These are phyloP conservation scores for Drosophila melanosoma DNA, from an alignment of 2,888 invertebrate species.

Conservation along the genomic window DNA sequence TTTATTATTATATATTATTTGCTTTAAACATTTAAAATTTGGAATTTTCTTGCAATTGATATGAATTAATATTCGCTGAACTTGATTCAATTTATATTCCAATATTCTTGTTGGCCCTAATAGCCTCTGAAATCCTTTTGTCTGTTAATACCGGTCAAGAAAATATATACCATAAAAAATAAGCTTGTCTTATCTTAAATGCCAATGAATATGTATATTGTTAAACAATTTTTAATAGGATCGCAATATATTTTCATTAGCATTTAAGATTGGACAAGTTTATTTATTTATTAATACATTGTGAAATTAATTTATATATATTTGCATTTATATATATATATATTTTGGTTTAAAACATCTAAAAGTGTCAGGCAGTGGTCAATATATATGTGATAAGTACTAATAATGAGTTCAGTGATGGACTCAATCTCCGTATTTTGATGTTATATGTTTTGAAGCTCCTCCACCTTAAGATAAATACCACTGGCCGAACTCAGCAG, in stretches of 20 bases:
- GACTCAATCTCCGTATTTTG: neutral
- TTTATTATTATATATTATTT: too few species aligned
- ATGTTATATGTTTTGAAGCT: slow-evolving; percentile 23
- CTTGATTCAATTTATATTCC: too few species aligned
- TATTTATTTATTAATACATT: neutral
- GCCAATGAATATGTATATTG: too few species aligned
- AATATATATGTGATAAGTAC: slow-evolving; percentile 1
- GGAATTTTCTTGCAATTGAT: too few species aligned
- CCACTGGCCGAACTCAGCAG: slow-evolving; percentile 47
- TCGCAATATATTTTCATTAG: neutral
- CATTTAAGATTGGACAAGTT: neutral
- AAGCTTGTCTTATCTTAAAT: too few species aligned
- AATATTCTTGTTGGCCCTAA: neutral
- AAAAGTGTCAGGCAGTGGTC: slow-evolving; percentile 21
- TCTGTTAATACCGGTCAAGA: neutral
- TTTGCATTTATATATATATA: neutral
- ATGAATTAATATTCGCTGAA: too few species aligned
- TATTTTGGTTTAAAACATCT: neutral
- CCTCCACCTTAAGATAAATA: slow-evolving; percentile 58
- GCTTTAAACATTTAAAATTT: too few species aligned
- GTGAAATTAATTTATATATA: neutral
- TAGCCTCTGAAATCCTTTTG: neutral
- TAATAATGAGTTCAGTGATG: neutral
- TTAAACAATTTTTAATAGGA: neutral
- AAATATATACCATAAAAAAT: neutral